phyloP scores from a whole-genome alignment of 2,113 vertebrate genomes.

The Lasiurus borealis region DNA sequence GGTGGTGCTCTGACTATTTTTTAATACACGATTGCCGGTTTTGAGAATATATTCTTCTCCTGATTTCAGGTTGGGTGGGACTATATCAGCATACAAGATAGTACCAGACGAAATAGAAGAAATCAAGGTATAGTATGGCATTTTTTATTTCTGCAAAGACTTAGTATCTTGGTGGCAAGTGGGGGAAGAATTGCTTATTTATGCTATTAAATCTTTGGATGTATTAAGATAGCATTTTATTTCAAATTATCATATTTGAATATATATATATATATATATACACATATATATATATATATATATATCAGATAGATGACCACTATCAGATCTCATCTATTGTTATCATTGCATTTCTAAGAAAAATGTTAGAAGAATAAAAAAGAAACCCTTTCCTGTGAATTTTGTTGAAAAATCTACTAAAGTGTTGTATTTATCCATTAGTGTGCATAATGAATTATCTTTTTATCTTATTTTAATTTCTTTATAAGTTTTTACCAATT shows the following conservation, averaged over 20 bases:
- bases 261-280: background rate
- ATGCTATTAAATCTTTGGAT: conserved; percentile 30
- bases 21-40: conserved; percentile 67
- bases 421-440: background rate
- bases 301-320: background rate
- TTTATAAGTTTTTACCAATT: background rate
- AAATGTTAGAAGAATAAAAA: conserved; percentile 41
- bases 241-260: background rate
- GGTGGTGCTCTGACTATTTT: conserved; percentile 39
- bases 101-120: conserved; percentile 99
- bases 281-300: too few relatives aligned
- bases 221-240: conserved; percentile 34
- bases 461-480: conserved; percentile 41
- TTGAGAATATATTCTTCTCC: conserved; percentile 85
- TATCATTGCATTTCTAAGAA: conserved; percentile 9
- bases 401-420: conserved; percentile 38
- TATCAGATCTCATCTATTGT: conserved; percentile 33
- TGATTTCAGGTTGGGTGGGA: conserved; percentile 96
- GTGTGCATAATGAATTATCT: background rate
- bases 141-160: conserved; percentile 70
- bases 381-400: background rate
- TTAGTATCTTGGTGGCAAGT: background rate
- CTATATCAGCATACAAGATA: conserved; percentile 99
- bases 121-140: conserved; percentile 95
- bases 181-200: conserved; percentile 26